Percentiles rank a stretch among this genome's conserved stretches.
Conservation (phyloP, 2,113 vertebrate genomes). For the Bungarus multicinctus region DNA sequence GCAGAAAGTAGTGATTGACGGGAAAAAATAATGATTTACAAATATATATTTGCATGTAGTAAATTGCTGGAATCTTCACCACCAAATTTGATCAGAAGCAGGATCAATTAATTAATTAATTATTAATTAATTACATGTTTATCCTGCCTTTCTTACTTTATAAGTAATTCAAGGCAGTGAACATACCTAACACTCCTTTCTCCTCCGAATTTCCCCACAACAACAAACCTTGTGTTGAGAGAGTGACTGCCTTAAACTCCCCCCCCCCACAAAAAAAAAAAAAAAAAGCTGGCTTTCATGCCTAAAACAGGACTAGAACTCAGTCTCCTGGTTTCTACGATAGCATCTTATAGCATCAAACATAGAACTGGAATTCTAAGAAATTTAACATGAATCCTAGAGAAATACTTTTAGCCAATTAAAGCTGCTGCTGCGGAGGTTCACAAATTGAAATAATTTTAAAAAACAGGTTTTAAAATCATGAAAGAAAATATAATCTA, state of each 20-base stretch:
- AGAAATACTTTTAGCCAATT: not conserved
- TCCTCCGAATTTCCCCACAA: not conserved
- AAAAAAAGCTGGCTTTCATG: not conserved
- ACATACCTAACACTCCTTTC: not conserved
- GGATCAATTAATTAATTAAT: not conserved
- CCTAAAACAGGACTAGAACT: not conserved
- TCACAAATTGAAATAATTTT: not conserved
- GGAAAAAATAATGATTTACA: not conserved
- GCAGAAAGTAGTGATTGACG: not conserved
- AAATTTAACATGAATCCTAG: not conserved
- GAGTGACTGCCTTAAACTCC: not conserved
- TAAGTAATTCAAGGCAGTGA: not conserved
- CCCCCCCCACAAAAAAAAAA: not conserved
- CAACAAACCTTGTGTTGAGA: not conserved
- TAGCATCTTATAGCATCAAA: not conserved
- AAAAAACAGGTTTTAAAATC: not conserved
- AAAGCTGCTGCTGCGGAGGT: not conserved
- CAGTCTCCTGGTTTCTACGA: not conserved
- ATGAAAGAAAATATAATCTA: not conserved
- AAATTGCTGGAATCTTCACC: not conserved
- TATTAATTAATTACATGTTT: not conserved
- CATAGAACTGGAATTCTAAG: not conserved
- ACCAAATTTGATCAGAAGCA: not conserved
- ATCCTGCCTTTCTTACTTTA: not conserved
- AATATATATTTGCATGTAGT: not conserved